These are phyloP conservation scores for Syritta pipiens DNA, from an alignment of 2,888 invertebrate species.

Conservation along the genomic window DNA sequence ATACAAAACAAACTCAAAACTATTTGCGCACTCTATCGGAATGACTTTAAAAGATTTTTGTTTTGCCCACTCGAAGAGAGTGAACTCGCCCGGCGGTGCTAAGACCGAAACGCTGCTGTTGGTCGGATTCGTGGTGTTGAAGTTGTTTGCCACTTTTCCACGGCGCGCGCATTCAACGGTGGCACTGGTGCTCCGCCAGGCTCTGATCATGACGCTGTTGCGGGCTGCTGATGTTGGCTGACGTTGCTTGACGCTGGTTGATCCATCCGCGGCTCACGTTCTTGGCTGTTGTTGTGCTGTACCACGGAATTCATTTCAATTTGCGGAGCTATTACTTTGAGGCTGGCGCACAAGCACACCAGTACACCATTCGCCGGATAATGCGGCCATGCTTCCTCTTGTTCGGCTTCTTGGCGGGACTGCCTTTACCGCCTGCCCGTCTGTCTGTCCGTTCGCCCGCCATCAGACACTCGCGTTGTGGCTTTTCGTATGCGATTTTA, in stretches of 20 bases:
- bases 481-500: slow-evolving; percentile 45
- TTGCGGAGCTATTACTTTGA: slow-evolving; percentile 68
- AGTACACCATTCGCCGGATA: slow-evolving; percentile 10
- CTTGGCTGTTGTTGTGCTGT: too few relatives aligned
- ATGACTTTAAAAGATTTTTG: slow-evolving; percentile 62
- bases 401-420: neutral
- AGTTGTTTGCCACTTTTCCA: slow-evolving; percentile 37
- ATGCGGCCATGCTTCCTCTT: slow-evolving; percentile 47
- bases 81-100: slow-evolving; percentile 4
- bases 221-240: slow-evolving; percentile 51
- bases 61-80: slow-evolving; percentile 48
- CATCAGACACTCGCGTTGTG: slow-evolving; percentile 12
- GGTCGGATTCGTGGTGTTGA: neutral
- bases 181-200: slow-evolving; percentile 32
- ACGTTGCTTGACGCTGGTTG: too few relatives aligned
- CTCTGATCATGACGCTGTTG: slow-evolving; percentile 49
- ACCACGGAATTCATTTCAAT: slow-evolving; percentile 66
- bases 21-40: slow-evolving; percentile 62
- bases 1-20: slow-evolving; percentile 44
- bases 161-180: neutral
- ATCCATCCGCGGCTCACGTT: too few relatives aligned
- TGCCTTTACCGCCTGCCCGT: neutral
- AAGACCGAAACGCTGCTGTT: too few relatives aligned
- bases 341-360: slow-evolving; percentile 20
- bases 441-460: neutral